Evolutionary conservation across 2,888 invertebrate species (phyloP).

Genomic region (Cerastis rubricosa): DNA sequence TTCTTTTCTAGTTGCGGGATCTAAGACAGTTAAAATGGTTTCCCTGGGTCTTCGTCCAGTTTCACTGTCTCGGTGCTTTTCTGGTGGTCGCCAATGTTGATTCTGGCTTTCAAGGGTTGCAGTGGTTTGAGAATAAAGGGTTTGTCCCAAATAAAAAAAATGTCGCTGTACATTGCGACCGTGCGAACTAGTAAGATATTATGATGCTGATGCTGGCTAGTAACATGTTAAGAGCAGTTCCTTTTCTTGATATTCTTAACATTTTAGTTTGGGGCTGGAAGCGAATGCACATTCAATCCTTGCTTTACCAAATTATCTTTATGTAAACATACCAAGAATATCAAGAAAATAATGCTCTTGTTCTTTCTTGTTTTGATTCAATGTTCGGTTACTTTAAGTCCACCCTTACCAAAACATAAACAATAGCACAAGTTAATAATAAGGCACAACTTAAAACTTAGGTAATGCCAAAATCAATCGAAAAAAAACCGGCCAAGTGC

Average conservation of each 20-base stretch:
- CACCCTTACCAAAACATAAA: neutral
- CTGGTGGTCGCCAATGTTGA: too few species aligned
- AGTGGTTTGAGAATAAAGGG: too few species aligned
- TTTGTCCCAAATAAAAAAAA: too few species aligned
- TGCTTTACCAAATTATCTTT: neutral
- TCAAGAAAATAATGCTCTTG: neutral
- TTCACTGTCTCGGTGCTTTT: too few species aligned
- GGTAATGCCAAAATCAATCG: neutral
- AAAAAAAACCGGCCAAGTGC: too few species aligned
- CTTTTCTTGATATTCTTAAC: neutral
- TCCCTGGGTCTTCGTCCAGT: too few species aligned
- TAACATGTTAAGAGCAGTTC: neutral
- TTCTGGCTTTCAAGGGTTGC: too few species aligned
- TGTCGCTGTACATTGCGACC: too few species aligned
- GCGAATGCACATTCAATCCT: neutral
- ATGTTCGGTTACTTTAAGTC: neutral
- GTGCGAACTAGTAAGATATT: too few species aligned
- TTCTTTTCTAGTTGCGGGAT: too few species aligned
- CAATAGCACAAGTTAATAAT: neutral
- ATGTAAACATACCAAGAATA: neutral
- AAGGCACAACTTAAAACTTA: neutral
- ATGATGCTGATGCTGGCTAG: too few species aligned
- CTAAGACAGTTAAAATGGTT: too few species aligned
- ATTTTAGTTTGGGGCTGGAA: neutral
- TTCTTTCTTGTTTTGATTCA: neutral